phyloP scores from a whole-genome alignment of 2,888 invertebrate species.

The Drosophila infuscata region DNA sequence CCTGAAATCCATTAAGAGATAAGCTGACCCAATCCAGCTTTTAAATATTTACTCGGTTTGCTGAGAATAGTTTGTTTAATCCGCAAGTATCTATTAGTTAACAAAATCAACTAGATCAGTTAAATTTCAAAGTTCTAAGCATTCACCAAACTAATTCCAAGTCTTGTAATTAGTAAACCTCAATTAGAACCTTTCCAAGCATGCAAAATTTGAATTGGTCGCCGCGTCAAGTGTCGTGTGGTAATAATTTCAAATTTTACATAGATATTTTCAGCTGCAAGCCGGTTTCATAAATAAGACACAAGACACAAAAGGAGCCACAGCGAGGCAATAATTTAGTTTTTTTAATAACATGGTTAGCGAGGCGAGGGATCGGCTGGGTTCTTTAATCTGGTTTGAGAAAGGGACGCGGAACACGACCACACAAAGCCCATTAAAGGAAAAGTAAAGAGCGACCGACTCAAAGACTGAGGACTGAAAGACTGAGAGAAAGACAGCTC shows the following conservation, averaged over 20 bases:
- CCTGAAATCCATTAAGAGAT: neutral
- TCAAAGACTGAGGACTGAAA: constrained; percentile 13
- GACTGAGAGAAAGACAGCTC: constrained; percentile 22
- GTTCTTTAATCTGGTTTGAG: constrained; percentile 72
- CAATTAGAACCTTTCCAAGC: constrained; percentile 1
- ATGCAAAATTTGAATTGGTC: constrained; percentile 29
- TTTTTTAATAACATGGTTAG: constrained; percentile 67
- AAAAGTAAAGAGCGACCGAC: constrained; percentile 40
- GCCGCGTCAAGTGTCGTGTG: constrained; percentile 5
- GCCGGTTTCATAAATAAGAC: constrained; percentile 60
- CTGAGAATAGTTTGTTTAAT: too few species aligned
- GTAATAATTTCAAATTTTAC: constrained; percentile 40
- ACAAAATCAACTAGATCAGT: neutral
- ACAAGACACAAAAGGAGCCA: constrained; percentile 32
- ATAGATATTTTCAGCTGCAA: constrained; percentile 59
- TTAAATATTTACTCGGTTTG: too few species aligned
- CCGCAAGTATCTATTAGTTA: too few species aligned
- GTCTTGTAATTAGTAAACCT: neutral
- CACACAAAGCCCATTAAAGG: constrained; percentile 77
- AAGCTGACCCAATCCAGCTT: too few species aligned
- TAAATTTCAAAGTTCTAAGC: neutral
- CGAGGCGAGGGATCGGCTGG: constrained; percentile 49
- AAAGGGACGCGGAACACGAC: constrained; percentile 73
- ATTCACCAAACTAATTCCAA: neutral
- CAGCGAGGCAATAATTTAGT: constrained; percentile 51